Evolutionary conservation across 2,888 invertebrate genomes (phyloP), one percentile per base, ranked within the genome.

Genomic region (Ernsta delagoae): DNA sequence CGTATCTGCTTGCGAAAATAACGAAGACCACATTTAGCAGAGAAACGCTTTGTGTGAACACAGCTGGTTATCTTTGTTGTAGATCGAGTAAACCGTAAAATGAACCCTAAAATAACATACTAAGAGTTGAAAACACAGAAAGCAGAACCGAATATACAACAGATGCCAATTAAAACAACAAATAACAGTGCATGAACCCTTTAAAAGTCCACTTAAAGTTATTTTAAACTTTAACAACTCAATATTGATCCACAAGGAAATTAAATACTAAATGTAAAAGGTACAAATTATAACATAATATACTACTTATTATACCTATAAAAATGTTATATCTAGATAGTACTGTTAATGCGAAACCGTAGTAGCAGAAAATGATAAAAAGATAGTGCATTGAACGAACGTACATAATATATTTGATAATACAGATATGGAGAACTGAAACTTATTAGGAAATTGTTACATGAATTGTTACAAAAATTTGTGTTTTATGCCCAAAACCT

Each of bases 131-230:
- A 57, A 61, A 45, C 48, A 48, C 36, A 11, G 6, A 48, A 61
- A 24, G 9, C 41, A 45, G 41, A 5, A 8, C 41, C 8, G 6
- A 43, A 53, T 45, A 48, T 62, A 67, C 36, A 34, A 34, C 67
- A 68, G 62, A 68, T 50, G 62, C 62, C 68, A 68, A 68, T 68
- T 68, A 68, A 62, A 68, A 68, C 68, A 68, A 62, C 68, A 68
- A 68, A 68, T 62, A 68, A 62, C 67, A 57, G 67, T 48, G 57
- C 48, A 31, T 68, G 57, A 57, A 68, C 68, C 62, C 68, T 62
- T 68, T 41, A 48, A 11, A 11, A 56, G 53, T 54, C 31, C 53
- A 59, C 60, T 59, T 66, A 12, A 39, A 53, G 54, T 67, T 36
- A 61, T 61, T 56, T 61, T 56, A 39, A 61, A 54, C 16, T 31